Base-by-base conservation (phyloP, 2,797 vertebrate species). In the Ctenopoma kingsleyae region DNA sequence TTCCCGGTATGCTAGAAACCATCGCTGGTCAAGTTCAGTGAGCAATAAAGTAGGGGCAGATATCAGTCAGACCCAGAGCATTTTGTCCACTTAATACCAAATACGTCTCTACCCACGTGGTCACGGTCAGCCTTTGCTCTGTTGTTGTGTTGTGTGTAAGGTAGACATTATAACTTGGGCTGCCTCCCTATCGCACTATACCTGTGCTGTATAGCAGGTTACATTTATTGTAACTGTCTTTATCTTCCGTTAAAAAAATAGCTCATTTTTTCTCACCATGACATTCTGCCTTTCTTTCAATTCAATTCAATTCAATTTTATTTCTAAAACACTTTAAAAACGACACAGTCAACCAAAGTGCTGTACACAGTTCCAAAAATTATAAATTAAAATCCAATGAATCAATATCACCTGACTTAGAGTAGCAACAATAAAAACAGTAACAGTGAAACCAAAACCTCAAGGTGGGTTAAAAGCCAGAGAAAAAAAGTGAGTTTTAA, bases 111-210 rank as follows among this genome's bases (percentile, higher is more conserved):
- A 35, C 44, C 38, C 52, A 7, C 52, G 40, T 52, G 81, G 86
- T 88, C 88, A 88, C 73, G 78, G 89, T 84, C 76, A 12, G 85
- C 85, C 81, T 83, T 67, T 55, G 83, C 84, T 88, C 89, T 82
- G 83, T 77, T 85, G 85, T 73, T 90, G 82, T 85, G 80, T 80
- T 89, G 86, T 87, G 84, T 84, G 67, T 65, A 53, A 41, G 71
- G 62, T 83, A 80, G 67, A 60, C 53, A 71, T 88, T 81, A 78
- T 71, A 89, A 74, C 75, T 75, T 27, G 82, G 89, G 89, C 91
- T 93, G 92, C 91, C 76, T 92, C 91, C 92, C 86, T 87, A 86
- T 80, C 74, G 40, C 59, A 65, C 74, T 65, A 60, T 2, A 85
- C 85, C 59, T 51, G 63, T 77, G 59, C 80, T 27, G 30, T 12